phyloP scores from a whole-genome alignment of 2,797 vertebrate genomes.

The Clarias laeviceps region DNA sequence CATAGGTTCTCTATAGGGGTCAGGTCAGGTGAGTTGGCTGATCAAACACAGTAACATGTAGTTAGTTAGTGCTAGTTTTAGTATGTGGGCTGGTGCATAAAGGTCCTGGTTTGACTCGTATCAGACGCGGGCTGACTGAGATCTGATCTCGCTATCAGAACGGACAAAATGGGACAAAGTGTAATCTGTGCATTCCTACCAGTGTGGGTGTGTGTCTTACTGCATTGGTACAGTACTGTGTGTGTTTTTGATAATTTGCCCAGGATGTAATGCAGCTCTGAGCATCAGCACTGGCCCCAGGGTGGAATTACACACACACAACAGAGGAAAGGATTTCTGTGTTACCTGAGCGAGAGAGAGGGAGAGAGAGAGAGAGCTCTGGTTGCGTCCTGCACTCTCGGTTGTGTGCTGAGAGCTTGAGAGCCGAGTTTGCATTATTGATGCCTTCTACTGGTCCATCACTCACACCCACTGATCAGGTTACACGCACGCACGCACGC shows the following conservation, averaged over 20 bases:
- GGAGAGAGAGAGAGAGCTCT: constrained; percentile 71
- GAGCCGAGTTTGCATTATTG: constrained; percentile 75
- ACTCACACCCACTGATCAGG: constrained; percentile 71
- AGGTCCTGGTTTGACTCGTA: too few species aligned
- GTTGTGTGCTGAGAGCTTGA: constrained; percentile 69
- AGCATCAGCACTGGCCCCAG: constrained; percentile 56
- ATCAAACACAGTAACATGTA: too few species aligned
- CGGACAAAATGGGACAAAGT: neutral
- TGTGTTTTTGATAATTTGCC: constrained; percentile 42
- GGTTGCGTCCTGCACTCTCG: constrained; percentile 80
- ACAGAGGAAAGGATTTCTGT: constrained; percentile 74
- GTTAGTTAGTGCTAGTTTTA: too few species aligned
- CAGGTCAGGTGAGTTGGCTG: too few species aligned
- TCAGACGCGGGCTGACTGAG: neutral
- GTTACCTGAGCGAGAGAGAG: constrained; percentile 77
- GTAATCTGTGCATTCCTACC: neutral
- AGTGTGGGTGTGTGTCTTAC: neutral
- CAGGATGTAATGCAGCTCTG: constrained; percentile 65
- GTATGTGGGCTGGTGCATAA: too few species aligned
- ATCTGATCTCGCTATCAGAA: neutral
- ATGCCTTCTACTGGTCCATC: constrained; percentile 71
- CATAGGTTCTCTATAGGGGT: too few species aligned
- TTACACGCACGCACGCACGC: constrained; percentile 65
- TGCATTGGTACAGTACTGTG: neutral
- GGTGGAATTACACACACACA: constrained; percentile 76